Evolutionary conservation across 2,113 vertebrate species (phyloP).

Genomic region (Lepus europaeus): DNA sequence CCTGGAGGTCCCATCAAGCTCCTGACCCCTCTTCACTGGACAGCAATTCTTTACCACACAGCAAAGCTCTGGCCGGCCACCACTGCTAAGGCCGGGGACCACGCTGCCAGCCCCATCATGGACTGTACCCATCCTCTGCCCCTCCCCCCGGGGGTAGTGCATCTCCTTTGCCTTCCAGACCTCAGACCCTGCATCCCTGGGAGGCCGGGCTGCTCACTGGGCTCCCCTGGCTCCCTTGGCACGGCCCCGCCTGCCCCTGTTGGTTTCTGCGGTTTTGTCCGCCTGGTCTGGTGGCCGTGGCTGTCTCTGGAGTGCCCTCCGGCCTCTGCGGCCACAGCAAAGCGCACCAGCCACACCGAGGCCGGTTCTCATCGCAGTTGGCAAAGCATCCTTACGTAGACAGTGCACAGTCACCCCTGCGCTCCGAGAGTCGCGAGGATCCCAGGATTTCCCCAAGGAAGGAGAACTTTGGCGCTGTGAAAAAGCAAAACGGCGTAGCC

Average conservation of each 20-base stretch:
- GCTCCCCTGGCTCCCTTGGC: background rate
- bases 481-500: background rate
- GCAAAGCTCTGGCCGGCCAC: background rate
- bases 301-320: no score
- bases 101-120: background rate
- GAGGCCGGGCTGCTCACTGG: background rate
- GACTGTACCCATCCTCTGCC: no score
- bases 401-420: background rate
- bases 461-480: background rate
- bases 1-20: background rate
- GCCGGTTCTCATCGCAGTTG: background rate
- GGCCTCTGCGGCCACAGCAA: background rate
- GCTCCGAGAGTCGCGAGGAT: background rate
- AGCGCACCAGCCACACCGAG: background rate
- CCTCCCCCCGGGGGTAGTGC: no score
- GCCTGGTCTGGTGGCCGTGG: no score
- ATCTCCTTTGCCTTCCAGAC: background rate
- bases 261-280: background rate
- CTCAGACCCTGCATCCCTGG: accelerated
- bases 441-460: conserved; percentile 2
- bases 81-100: background rate
- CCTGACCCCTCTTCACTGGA: background rate
- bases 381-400: background rate
- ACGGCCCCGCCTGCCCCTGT: background rate
- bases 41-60: no score